Conservation (phyloP, 2,888 invertebrate genomes). For the Aporophyla nigra region DNA sequence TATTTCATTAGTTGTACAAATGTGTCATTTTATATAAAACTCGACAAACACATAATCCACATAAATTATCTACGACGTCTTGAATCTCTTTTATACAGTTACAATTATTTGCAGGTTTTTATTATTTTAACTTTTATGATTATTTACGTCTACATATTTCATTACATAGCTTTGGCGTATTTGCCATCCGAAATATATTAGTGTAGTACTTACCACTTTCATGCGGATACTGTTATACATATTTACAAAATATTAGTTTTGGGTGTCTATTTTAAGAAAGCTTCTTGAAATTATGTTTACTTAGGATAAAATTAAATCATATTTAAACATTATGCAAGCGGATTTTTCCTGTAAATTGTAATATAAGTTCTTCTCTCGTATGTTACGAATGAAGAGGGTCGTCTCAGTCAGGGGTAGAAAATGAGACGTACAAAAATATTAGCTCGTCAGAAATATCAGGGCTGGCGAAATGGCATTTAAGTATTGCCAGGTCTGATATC, state of each 20-base stretch:
- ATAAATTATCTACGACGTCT: slow-evolving; percentile 73
- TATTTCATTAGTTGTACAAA: slow-evolving; percentile 72
- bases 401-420: too few relatives aligned
- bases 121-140: slow-evolving; percentile 29
- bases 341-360: slow-evolving; percentile 27
- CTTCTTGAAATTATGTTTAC: slow-evolving; percentile 26
- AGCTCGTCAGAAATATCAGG: too few relatives aligned
- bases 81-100: slow-evolving; percentile 67
- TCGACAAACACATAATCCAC: slow-evolving; percentile 65
- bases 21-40: slow-evolving; percentile 78
- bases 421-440: neutral
- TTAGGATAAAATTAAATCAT: slow-evolving; percentile 16
- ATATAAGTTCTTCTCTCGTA: neutral
- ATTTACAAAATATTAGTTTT: slow-evolving; percentile 20
- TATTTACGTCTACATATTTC: slow-evolving; percentile 28
- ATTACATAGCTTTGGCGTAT: slow-evolving; percentile 32
- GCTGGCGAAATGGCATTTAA: neutral
- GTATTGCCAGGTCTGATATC: neutral
- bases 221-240: slow-evolving; percentile 12
- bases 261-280: slow-evolving; percentile 17
- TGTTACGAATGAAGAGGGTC: neutral
- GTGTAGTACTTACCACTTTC: slow-evolving; percentile 15
- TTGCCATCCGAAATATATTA: slow-evolving; percentile 19
- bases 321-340: slow-evolving; percentile 15
- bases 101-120: slow-evolving; percentile 64